Evolutionary conservation across 2,797 vertebrate species (phyloP), one percentile per base, ranked within the genome.

Genomic region (Gymnopithys bicolor): DNA sequence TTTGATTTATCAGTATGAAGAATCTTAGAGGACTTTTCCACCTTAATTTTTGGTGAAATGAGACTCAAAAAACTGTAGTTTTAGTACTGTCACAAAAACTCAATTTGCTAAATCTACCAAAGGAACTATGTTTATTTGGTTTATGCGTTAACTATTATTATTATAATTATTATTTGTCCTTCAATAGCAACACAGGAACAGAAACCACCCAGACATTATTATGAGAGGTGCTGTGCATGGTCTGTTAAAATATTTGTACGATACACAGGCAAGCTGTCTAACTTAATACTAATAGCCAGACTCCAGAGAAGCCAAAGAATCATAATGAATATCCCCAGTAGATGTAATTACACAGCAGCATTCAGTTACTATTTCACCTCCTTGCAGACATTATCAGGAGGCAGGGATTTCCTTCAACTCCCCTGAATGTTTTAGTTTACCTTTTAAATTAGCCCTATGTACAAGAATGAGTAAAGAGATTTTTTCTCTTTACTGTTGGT

Each of bases 261-360:
- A 79, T 63, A 76, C 45, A 75, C 63, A 53, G 70, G 76, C 87
- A 91, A 95, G 77, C 83, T 87, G 78, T 71, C 93, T 88, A 82
- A 86, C 67, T 55, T 73, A 67, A 85, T 64, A 79, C 79, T 97
- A 96, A 95, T 84, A 95, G 87, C 63, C 76, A 93, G 94, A 86
- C 87, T 93, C 94, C 35, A 89, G 91, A 96, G 94, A 93, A 96
- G 90, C 91, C 91, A 80, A 87, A 76, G 85, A 93, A 87, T 91
- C 92, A 80, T 95, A 96, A 96, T 94, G 91, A 93, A 86, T 84
- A 95, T 94, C 91, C 94, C 95, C 94, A 96, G 92, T 89, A 95
- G 95, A 89, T 93, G 83, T 90, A 97, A 97, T 97, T 95, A 97
- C 59, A 95, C 82, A 76, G 94, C 85, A 88, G 77, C 81, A 70